These are phyloP conservation scores for Torymus tubicola DNA, from an alignment of 2,888 invertebrate species.

Conservation along the genomic window DNA sequence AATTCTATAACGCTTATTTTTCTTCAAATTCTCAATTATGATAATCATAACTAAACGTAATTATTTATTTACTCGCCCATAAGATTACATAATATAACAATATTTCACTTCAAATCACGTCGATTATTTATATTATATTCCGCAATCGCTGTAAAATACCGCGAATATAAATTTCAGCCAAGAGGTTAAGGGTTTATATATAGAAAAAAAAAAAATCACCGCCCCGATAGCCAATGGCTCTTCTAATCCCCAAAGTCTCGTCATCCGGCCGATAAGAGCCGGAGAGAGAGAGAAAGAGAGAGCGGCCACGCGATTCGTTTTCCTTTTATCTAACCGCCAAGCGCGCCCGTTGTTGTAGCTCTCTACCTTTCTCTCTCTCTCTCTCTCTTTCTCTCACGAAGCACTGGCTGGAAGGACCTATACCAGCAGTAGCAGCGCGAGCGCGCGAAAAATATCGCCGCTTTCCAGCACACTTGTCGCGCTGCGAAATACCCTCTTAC, in stretches of 20 bases:
- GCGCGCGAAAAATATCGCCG: slow-evolving; percentile 41
- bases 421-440: too few relatives aligned
- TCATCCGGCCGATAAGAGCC: slow-evolving; percentile 24
- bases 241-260: slow-evolving; percentile 26
- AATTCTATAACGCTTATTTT: too few relatives aligned
- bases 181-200: too few relatives aligned
- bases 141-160: background rate
- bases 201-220: background rate
- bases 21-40: too few relatives aligned
- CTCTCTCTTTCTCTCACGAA: background rate
- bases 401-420: slow-evolving; percentile 6
- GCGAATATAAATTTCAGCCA: too few relatives aligned
- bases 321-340: slow-evolving; percentile 28
- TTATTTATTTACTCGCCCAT: too few relatives aligned
- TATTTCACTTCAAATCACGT: too few relatives aligned
- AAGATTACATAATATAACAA: too few relatives aligned
- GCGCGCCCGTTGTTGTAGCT: slow-evolving; percentile 1
- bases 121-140: too few relatives aligned
- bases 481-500: background rate
- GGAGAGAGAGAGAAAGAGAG: background rate
- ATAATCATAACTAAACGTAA: too few relatives aligned
- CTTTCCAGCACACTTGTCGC: slow-evolving; percentile 49
- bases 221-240: background rate
- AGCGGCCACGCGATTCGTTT: slow-evolving; percentile 8
- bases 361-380: too few relatives aligned